These are phyloP conservation scores for Allobates femoralis DNA, from an alignment of 2,797 vertebrate species.

Conservation along the genomic window DNA sequence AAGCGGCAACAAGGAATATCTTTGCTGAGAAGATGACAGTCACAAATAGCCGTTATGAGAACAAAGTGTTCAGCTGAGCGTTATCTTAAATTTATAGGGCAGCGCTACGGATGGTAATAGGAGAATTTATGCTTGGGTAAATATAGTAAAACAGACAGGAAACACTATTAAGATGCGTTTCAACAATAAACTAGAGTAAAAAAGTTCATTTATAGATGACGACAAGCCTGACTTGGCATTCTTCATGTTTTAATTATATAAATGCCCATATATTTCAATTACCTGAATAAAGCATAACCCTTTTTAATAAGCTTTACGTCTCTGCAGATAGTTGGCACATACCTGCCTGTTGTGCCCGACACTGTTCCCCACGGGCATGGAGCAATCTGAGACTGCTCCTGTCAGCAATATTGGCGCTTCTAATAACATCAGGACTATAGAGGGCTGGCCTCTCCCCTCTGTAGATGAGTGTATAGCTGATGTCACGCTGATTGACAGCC, in stretches of 20 bases:
- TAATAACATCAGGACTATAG: no score
- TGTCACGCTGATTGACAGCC: no score
- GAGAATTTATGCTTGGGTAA: conserved; percentile 63
- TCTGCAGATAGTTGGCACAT: no score
- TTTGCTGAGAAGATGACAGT: conserved; percentile 36
- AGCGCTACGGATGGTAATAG: conserved; percentile 59
- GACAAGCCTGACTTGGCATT: conserved; percentile 29
- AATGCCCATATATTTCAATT: conserved; percentile 57
- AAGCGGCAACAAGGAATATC: conserved; percentile 42
- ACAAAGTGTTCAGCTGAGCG: conserved; percentile 61
- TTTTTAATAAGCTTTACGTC: conserved; percentile 41
- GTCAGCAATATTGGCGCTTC: no score
- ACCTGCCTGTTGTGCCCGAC: no score
- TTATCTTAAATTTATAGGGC: conserved; percentile 63
- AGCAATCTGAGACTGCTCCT: no score
- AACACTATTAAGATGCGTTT: conserved; percentile 56
- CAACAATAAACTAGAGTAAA: conserved; percentile 49
- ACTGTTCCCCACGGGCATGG: no score
- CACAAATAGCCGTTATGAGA: conserved; percentile 60
- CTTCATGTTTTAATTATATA: conserved; percentile 59
- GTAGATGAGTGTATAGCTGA: no score
- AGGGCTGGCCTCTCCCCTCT: no score
- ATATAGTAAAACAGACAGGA: conserved; percentile 57
- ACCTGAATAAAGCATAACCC: conserved; percentile 42
- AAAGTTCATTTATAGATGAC: conserved; percentile 40